Evolutionary conservation across 92 coral and sea anemone genomes (phyloP).

Genomic region (Palythoa grandiflora): DNA sequence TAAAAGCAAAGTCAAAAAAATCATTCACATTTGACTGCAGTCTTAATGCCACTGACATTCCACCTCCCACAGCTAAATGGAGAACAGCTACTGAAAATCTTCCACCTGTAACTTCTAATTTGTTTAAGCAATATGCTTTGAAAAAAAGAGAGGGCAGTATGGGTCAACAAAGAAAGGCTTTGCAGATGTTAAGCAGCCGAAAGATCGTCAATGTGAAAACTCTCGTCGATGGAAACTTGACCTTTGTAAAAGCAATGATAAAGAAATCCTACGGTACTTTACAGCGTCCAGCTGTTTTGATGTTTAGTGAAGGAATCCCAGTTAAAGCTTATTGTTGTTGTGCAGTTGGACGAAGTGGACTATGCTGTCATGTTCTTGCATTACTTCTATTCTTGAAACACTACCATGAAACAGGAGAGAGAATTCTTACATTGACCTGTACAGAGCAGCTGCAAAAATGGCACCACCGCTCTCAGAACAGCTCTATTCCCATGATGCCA

Average conservation of each 20-base stretch:
- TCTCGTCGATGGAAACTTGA: slow-evolving; percentile 23
- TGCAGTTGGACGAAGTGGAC: slow-evolving; percentile 61
- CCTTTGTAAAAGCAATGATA: slow-evolving; percentile 57
- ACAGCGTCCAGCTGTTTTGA: slow-evolving; percentile 54
- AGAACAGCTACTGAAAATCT: slow-evolving; percentile 30
- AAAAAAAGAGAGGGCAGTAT: slow-evolving; percentile 44
- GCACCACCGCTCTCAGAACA: neutral
- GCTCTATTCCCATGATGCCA: slow-evolving; percentile 55
- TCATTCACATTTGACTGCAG: slow-evolving; percentile 38
- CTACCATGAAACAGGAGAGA: slow-evolving; percentile 59
- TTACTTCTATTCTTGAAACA: slow-evolving; percentile 53
- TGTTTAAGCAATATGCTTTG: slow-evolving; percentile 40
- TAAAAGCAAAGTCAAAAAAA: slow-evolving; percentile 57
- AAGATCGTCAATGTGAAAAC: slow-evolving; percentile 62
- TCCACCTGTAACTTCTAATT: neutral
- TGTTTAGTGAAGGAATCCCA: slow-evolving; percentile 50
- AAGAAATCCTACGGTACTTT: slow-evolving; percentile 51
- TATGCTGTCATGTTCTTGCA: slow-evolving; percentile 58
- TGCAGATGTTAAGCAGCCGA: slow-evolving; percentile 59
- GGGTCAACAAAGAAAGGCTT: slow-evolving; percentile 54
- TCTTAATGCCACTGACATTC: slow-evolving; percentile 48
- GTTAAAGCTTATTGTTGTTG: slow-evolving; percentile 52
- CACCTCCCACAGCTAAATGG: slow-evolving; percentile 54
- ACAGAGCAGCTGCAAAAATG: slow-evolving; percentile 60
- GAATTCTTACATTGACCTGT: slow-evolving; percentile 43